Base-by-base conservation (phyloP, 2,888 invertebrate genomes). In the Drosophila putrida region DNA sequence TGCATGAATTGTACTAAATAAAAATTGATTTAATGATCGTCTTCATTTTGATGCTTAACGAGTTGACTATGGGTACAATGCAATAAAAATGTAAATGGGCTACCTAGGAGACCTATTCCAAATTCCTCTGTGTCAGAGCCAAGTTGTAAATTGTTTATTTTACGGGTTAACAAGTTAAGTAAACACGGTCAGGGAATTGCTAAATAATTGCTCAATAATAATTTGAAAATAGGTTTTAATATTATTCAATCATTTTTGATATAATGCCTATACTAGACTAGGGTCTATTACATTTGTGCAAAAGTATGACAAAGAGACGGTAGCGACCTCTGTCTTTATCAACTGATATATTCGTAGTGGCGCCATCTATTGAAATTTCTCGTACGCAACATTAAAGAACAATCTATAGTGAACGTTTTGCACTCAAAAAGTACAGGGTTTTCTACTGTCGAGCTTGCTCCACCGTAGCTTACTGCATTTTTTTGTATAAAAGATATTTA, bases 121-220 rank as follows among this genome's bases (percentile, higher is more conserved):
- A 55, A 71, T 75, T 59, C 66, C 50, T 35, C 11, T 9, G 51
- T 43, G 54, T 63, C 60, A 71, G 33, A n/a, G 53, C 53, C 35
- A 43, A 28, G 60, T 58, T 64, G 43, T 70, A 75, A 75, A 75
- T 47, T 15, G 49, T 70, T 70, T 13, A 58, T 41, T 44, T 43
- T n/a, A 54, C 27, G 33, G 25, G n/a, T 8, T 60, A 13, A 33
- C 43, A 57, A 66, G 72, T 82, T 68, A 78, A 70, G 27, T 36
- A 27, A 59, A 73, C 70, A 78, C 41, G 63, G 51, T 31, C 73
- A 62, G 63, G 44, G 47, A 41, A 49, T 35, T 35, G 20, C 1
- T 25, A 80, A 81, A 64, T 70, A 70, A 70, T 74, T 57, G 62
- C 71, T 64, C 57, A 72, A 67, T 59, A 13, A 5, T 28, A 11